Evolutionary conservation across 2,797 vertebrate genomes (phyloP).

Genomic region (Notolabrus celidotus): DNA sequence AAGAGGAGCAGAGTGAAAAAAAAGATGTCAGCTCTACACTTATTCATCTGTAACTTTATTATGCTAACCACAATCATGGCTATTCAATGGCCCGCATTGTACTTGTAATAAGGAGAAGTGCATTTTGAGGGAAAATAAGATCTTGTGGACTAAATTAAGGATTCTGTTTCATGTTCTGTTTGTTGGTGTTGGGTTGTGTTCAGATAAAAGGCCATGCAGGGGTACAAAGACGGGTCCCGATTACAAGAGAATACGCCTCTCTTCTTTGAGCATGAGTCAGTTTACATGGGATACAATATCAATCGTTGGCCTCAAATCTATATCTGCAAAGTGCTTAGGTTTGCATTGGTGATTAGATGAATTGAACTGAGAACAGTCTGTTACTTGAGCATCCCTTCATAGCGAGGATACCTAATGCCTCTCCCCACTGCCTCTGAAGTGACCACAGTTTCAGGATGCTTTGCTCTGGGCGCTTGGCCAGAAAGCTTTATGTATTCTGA

Average conservation of each 20-base stretch:
- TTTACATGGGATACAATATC: constrained; percentile 81
- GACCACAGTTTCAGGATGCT: constrained; percentile 83
- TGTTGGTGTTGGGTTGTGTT: constrained; percentile 75
- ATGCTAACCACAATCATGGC: constrained; percentile 56
- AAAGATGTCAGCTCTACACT: constrained; percentile 44
- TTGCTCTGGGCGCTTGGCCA: constrained; percentile 77
- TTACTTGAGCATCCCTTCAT: constrained; percentile 81
- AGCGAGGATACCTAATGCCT: constrained; percentile 80
- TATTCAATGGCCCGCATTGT: constrained; percentile 32
- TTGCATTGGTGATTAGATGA: constrained; percentile 84
- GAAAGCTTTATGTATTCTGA: constrained; percentile 84
- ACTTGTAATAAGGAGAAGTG: constrained; percentile 46
- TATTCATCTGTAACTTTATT: constrained; percentile 60
- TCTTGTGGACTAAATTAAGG: constrained; percentile 66
- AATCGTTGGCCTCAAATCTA: constrained; percentile 83
- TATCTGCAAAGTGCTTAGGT: constrained; percentile 85
- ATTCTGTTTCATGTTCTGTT: constrained; percentile 79
- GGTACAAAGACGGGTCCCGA: constrained; percentile 48
- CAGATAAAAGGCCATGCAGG: constrained; percentile 73
- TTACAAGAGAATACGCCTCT: constrained; percentile 72
- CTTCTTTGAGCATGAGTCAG: constrained; percentile 81
- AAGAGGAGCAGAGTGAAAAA: constrained; percentile 41
- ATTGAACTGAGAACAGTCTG: constrained; percentile 81
- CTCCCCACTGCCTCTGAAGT: constrained; percentile 77
- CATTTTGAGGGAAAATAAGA: constrained; percentile 74